Percentiles rank a stretch among this genome's conserved stretches.
These are phyloP conservation scores for Zaprionus obscuricornis DNA, from an alignment of 2,888 invertebrate genomes.

Conservation along the genomic window DNA sequence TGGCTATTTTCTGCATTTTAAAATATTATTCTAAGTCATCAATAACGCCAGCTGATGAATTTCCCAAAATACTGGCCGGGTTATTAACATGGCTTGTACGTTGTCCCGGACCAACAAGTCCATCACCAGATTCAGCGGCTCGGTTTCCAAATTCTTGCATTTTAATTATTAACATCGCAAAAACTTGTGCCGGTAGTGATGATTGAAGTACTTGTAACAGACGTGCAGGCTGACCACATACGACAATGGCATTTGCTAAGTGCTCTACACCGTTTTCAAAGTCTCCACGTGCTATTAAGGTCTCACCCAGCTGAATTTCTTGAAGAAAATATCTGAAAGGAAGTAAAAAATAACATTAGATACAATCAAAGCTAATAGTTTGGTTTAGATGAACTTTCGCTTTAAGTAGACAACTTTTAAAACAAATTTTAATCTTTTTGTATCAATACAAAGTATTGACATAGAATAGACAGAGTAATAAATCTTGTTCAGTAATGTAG, in stretches of 20 bases:
- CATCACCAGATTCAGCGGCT: conserved; percentile 72
- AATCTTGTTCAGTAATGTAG: too few species aligned
- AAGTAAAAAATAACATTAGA: too few species aligned
- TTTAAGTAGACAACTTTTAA: too few species aligned
- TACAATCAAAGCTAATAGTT: too few species aligned
- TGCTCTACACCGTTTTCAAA: conserved; percentile 97
- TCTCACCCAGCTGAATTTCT: conserved; percentile 97
- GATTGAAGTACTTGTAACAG: conserved; percentile 89
- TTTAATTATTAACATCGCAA: conserved; percentile 93
- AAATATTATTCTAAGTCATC: conserved; percentile 81
- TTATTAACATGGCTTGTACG: conserved; percentile 58
- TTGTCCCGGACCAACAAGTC: conserved; percentile 61
- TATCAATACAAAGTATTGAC: too few species aligned
- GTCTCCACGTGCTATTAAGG: conserved; percentile 93
- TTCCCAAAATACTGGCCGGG: conserved; percentile 66
- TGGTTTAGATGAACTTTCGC: too few species aligned
- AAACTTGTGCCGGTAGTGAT: conserved; percentile 97
- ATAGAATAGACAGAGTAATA: too few species aligned
- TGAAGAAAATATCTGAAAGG: conserved; percentile 85
- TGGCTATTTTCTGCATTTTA: too few species aligned
- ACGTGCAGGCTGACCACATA: conserved; percentile 91
- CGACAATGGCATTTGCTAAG: conserved; percentile 97
- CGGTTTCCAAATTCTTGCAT: conserved; percentile 83
- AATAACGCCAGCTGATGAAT: conserved; percentile 65
- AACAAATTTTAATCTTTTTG: too few species aligned